Conservation (phyloP, 2,888 invertebrate genomes). For the Linhomoeus sp. region DNA sequence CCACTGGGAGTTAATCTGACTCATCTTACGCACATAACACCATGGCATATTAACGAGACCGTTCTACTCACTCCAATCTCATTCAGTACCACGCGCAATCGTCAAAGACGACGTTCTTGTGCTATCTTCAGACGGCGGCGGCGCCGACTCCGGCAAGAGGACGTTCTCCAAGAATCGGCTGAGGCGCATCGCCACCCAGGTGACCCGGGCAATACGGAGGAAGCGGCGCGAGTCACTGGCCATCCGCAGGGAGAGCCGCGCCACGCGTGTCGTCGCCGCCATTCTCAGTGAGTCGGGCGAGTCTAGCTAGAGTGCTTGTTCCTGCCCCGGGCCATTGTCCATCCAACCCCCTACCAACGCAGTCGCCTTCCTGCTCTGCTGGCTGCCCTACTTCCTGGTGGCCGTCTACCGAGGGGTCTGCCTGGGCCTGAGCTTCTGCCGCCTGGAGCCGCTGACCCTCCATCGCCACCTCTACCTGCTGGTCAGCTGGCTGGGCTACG, state of each 20-base stretch:
- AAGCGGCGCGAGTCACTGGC: conserved; percentile 16
- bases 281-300: conserved; percentile 11
- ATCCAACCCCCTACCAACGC: no score
- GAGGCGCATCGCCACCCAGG: conserved; percentile 5
- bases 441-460: neutral
- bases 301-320: neutral
- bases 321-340: no score
- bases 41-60: no score
- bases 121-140: no score
- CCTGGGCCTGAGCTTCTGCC: neutral
- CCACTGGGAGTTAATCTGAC: no score
- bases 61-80: no score
- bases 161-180: neutral
- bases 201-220: conserved; percentile 15
- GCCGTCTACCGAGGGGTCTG: conserved; percentile 12
- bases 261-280: conserved; percentile 17
- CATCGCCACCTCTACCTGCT: conserved; percentile 5
- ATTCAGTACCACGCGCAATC: no score
- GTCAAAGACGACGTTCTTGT: no score
- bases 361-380: conserved; percentile 18
- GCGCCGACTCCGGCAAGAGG: conserved; percentile 8
- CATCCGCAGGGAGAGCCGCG: conserved; percentile 14
- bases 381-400: conserved; percentile 16
- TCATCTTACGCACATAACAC: no score
- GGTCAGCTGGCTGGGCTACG: conserved; percentile 12